Percentiles rank a stretch among this genome's conserved stretches.
These are phyloP conservation scores for Eudyptes chrysolophus DNA, from an alignment of 2,113 vertebrate genomes.

Conservation along the genomic window DNA sequence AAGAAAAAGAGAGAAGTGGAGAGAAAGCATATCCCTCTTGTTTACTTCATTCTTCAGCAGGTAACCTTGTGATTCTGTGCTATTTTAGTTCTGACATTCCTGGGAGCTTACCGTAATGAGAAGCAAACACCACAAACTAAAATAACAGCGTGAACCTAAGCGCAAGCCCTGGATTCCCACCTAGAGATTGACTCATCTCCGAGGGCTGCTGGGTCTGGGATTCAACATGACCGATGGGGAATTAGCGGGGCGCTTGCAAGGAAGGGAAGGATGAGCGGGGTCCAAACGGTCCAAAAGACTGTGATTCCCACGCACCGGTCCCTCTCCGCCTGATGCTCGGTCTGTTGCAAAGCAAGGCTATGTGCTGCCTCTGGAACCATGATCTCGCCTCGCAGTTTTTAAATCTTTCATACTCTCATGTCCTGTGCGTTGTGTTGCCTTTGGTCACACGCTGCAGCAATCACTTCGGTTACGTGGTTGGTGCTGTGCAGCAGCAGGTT, in stretches of 20 bases:
- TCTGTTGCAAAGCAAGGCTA: not conserved
- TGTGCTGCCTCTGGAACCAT: not conserved
- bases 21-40: conserved; percentile 43
- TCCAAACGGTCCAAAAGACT: not conserved
- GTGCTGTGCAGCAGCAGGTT: not conserved
- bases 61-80: conserved; percentile 64
- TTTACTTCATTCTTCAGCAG: conserved; percentile 57
- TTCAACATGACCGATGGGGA: not conserved
- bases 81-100: conserved; percentile 66
- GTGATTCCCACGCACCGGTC: accelerated
- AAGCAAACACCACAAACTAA: conserved; percentile 63
- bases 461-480: not conserved
- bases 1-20: not conserved
- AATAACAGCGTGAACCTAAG: conserved; percentile 58
- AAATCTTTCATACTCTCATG: not conserved
- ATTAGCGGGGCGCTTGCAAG: not conserved
- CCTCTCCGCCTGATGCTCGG: not conserved
- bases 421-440: not conserved
- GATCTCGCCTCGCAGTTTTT: not conserved
- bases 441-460: not conserved
- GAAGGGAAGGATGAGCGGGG: not conserved
- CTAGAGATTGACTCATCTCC: conserved; percentile 12
- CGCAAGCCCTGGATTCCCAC: conserved; percentile 36
- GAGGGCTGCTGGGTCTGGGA: not conserved
- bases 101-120: conserved; percentile 54